These are phyloP conservation scores for Zoroaster sp. DNA, from an alignment of 53 echinoderm and acorn worm species.

Conservation along the genomic window DNA sequence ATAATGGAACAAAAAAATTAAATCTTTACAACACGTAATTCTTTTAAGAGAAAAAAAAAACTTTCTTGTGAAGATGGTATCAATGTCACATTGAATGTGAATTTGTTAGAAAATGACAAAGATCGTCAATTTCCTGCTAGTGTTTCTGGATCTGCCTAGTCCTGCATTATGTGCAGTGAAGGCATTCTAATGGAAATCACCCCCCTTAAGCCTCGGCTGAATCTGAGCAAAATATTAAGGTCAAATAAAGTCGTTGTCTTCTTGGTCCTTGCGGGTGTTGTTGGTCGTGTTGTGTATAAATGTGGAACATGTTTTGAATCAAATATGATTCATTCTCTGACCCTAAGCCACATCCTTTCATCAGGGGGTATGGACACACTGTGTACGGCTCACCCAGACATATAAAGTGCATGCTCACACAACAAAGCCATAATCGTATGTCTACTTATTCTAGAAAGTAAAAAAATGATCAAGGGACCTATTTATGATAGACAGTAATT, in stretches of 20 bases:
- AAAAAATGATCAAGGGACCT: not conserved
- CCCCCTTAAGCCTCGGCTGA: no score
- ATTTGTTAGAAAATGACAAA: no score
- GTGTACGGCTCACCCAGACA: not conserved
- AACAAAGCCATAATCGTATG: not conserved
- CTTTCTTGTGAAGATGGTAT: no score
- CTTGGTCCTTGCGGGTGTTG: not conserved
- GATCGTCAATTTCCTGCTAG: no score
- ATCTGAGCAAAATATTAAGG: not conserved
- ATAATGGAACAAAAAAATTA: no score
- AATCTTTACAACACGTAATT: no score
- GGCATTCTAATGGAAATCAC: no score
- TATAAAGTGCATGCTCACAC: not conserved
- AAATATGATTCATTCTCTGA: slow-evolving; percentile 44
- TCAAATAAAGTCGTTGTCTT: slow-evolving; percentile 8
- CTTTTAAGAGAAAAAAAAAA: no score
- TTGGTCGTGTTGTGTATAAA: not conserved
- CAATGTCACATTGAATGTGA: no score
- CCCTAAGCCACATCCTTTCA: slow-evolving; percentile 47
- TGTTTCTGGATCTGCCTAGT: no score
- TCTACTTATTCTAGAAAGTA: not conserved
- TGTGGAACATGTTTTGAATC: slow-evolving; percentile 41
- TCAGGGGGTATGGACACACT: not conserved
- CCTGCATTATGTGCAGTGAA: no score
- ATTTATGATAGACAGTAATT: no score